phyloP scores from a whole-genome alignment of 2,113 vertebrate species.

The chimpanzee (Pan troglodytes) region DNA sequence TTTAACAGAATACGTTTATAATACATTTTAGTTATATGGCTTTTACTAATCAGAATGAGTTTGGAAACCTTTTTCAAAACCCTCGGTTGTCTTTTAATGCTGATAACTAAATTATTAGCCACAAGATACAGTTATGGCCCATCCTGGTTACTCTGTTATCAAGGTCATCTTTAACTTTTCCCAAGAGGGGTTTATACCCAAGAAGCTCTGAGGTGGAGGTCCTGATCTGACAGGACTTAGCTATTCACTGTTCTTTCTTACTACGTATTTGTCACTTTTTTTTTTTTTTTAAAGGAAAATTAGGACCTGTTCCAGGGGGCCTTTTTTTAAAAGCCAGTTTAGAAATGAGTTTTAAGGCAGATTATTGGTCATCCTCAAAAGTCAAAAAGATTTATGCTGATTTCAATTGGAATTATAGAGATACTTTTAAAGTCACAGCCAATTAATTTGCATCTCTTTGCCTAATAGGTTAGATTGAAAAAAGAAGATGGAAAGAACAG shows the following conservation, averaged over 20 bases:
- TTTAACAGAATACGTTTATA: background rate
- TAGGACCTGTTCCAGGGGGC: background rate
- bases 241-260: background rate
- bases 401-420: background rate
- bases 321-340: background rate
- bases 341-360: background rate
- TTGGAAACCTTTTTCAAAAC: background rate
- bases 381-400: background rate
- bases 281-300: background rate
- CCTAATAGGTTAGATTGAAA: background rate
- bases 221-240: background rate
- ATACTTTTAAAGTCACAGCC: background rate
- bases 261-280: background rate
- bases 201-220: background rate
- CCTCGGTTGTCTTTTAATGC: background rate
- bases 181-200: background rate
- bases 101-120: background rate
- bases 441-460: background rate
- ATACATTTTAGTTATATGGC: background rate
- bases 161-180: background rate
- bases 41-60: background rate
- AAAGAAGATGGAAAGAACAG: background rate
- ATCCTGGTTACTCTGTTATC: background rate
- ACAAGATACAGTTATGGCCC: background rate
- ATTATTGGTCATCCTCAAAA: constrained; percentile 8